Conservation (phyloP, 2,113 vertebrate genomes). For the Xiphias gladius region DNA sequence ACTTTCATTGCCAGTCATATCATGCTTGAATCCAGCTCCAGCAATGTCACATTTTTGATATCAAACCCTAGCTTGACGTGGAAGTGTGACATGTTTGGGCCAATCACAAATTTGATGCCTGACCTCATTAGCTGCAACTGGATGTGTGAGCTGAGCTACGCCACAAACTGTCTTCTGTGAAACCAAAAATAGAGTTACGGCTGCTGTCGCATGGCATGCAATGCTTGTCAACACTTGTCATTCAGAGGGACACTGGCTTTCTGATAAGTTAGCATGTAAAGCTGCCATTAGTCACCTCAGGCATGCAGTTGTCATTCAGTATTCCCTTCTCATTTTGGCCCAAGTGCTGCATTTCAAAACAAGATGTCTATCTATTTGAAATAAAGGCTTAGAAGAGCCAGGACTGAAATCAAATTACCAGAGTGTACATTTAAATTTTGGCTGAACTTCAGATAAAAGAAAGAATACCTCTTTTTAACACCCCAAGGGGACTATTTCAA, state of each 20-base stretch:
- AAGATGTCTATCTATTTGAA: neutral
- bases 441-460: neutral
- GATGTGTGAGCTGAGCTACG: constrained; percentile 7
- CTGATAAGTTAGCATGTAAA: constrained; percentile 17
- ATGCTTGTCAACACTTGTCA: constrained; percentile 31
- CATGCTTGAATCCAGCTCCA: neutral
- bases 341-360: constrained; percentile 14
- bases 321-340: neutral
- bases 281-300: constrained; percentile 11
- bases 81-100: constrained; percentile 1
- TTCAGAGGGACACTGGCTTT: constrained; percentile 9
- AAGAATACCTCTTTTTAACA: neutral
- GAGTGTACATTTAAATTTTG: neutral
- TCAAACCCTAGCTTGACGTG: constrained; percentile 2
- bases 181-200: constrained; percentile 3
- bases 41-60: neutral
- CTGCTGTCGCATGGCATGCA: constrained; percentile 13
- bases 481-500: neutral
- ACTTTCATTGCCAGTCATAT: neutral
- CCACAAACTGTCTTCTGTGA: constrained; percentile 17
- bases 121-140: constrained; percentile 18
- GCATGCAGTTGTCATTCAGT: constrained; percentile 12
- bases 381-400: neutral
- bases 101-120: neutral
- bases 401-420: constrained; percentile 9